Base-by-base conservation (phyloP, 1,140 invertebrate genomes). In the Pachyrhynchus sulphureomaculatus region DNA sequence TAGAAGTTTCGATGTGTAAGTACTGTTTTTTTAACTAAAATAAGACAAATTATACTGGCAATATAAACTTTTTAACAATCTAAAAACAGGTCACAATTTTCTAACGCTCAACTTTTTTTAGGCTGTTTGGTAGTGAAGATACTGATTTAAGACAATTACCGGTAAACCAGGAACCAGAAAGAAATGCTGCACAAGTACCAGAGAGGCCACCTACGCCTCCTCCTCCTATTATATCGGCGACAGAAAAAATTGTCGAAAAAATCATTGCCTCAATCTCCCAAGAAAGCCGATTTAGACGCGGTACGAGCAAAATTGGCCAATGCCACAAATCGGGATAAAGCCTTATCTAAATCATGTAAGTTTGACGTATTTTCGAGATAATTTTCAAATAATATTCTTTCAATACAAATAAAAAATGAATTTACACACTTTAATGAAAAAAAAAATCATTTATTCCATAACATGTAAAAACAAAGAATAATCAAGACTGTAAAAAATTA, bases 51-150 rank as follows among this genome's bases (percentile, higher is more conserved):
- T 24, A 10, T 39, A 13, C 15, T n/a, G n/a, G n/a, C n/a, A n/a
- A n/a, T n/a, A n/a, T n/a, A n/a, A n/a, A n/a, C n/a, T n/a, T n/a
- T n/a, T n/a, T n/a, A n/a, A n/a, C n/a, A n/a, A n/a, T n/a, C n/a
- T n/a, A n/a, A n/a, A n/a, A n/a, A n/a, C n/a, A n/a, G n/a, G n/a
- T n/a, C n/a, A n/a, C n/a, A n/a, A n/a, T 23, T 42, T 55, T 29
- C 10, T 32, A 21, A 32, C 8, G 12, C 8, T 2, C 8, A 29
- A 29, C 26, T 9, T 57, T 39, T 59, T 79, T 36, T 75, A 95
- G 92, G 67, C 81, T 96, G 61, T 96, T 96, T 82, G 93, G 93
- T 20, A 88, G 86, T 57, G 91, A 95, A 77, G 93, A 95, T 76
- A 90, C 93, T 0, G 93, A 96, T 76, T 82, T 95, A 34, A 81